Evolutionary conservation across 2,888 invertebrate genomes (phyloP).

Genomic region (Stratiomys singularior): DNA sequence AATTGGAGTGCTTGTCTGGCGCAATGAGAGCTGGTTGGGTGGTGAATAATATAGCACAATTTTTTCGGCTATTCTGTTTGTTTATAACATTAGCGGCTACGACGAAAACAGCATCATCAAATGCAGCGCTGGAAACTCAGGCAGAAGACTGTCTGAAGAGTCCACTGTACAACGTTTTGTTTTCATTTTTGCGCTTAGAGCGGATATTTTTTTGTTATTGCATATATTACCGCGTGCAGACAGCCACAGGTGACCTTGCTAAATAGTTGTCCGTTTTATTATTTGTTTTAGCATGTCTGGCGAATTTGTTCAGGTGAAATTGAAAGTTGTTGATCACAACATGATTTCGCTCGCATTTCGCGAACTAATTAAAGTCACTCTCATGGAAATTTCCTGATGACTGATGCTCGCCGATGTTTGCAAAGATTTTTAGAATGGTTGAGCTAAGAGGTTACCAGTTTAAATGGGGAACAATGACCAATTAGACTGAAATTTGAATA

Average conservation of each 20-base stretch:
- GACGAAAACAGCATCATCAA: too few species aligned
- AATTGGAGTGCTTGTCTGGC: constrained; percentile 2
- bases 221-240: too few species aligned
- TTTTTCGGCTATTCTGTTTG: not conserved
- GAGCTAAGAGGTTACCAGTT: too few species aligned
- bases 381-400: too few species aligned
- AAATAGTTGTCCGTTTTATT: not conserved
- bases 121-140: not conserved
- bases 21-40: not conserved
- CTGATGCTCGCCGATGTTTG: too few species aligned
- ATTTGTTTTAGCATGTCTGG: constrained; percentile 17
- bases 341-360: too few species aligned
- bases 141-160: not conserved
- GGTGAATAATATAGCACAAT: constrained; percentile 10
- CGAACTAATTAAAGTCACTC: too few species aligned
- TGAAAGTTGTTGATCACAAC: not conserved
- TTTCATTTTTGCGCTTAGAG: not conserved
- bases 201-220: not conserved
- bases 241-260: not conserved
- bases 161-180: not conserved
- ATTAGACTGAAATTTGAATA: too few species aligned
- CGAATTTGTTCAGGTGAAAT: not conserved
- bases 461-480: too few species aligned
- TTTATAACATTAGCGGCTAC: not conserved
- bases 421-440: too few species aligned